Conservation (phyloP, 2,797 vertebrate genomes). For the Psittacula echo region DNA sequence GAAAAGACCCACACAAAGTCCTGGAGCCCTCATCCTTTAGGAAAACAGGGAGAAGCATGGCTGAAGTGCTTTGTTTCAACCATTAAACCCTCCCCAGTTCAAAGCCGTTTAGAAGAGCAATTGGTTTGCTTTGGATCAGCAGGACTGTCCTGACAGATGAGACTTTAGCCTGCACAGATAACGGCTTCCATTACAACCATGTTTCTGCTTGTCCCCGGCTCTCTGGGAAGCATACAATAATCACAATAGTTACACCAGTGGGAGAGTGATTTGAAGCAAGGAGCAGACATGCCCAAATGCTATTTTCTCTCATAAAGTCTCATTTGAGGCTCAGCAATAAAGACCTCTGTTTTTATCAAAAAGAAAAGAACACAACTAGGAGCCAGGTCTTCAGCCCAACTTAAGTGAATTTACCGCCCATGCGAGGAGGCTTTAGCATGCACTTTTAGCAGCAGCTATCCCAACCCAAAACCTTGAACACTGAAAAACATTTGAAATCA, state of each 20-base stretch:
- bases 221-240: background rate
- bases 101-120: background rate
- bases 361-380: background rate
- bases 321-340: background rate
- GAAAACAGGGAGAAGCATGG: background rate
- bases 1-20: background rate
- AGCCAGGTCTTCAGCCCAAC: background rate
- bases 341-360: background rate
- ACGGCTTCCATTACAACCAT: background rate
- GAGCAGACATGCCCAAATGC: background rate
- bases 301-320: background rate
- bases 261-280: background rate
- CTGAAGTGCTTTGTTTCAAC: background rate
- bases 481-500: background rate
- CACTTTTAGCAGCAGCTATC: background rate
- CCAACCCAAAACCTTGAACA: background rate
- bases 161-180: background rate
- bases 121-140: background rate
- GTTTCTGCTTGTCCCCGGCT: background rate
- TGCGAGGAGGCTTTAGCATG: background rate
- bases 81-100: background rate
- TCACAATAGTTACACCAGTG: background rate
- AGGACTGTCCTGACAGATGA: background rate
- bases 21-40: background rate
- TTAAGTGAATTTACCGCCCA: background rate